These are phyloP conservation scores for Ariolimax columbianus DNA, from an alignment of 2,888 invertebrate genomes.

Conservation along the genomic window DNA sequence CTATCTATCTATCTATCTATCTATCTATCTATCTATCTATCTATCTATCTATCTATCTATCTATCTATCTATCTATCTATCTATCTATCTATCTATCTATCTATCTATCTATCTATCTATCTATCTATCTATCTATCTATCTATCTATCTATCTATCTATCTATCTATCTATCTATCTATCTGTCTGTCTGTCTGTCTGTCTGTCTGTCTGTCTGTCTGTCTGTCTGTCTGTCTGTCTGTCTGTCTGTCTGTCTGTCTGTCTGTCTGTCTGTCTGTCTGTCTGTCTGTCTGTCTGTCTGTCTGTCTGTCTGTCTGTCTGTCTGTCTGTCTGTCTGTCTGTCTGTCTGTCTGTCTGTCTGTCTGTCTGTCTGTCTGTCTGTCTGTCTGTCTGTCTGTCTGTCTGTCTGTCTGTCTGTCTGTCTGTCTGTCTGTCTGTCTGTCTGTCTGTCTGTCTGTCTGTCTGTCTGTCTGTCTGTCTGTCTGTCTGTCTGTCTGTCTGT, in stretches of 20 bases:
- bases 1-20: too few relatives aligned
- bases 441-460: not conserved
- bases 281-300: conserved; percentile 32
- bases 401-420: conserved; percentile 33
- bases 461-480: conserved; percentile 30
- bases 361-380: conserved; percentile 18
- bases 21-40: too few relatives aligned
- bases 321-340: conserved; percentile 38
- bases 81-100: too few relatives aligned
- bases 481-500: conserved; percentile 2
- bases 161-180: conserved; percentile 31
- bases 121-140: conserved; percentile 29
- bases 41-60: too few relatives aligned
- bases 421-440: conserved; percentile 35
- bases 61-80: too few relatives aligned
- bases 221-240: conserved; percentile 33
- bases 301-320: conserved; percentile 35
- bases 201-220: conserved; percentile 38
- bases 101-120: conserved; percentile 25
- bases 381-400: conserved; percentile 29
- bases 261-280: conserved; percentile 37
- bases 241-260: conserved; percentile 33
- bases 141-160: conserved; percentile 28
- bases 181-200: conserved; percentile 33
- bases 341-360: conserved; percentile 29